Base-by-base conservation (phyloP, 2,888 invertebrate genomes). In the Halictus ligatus region DNA sequence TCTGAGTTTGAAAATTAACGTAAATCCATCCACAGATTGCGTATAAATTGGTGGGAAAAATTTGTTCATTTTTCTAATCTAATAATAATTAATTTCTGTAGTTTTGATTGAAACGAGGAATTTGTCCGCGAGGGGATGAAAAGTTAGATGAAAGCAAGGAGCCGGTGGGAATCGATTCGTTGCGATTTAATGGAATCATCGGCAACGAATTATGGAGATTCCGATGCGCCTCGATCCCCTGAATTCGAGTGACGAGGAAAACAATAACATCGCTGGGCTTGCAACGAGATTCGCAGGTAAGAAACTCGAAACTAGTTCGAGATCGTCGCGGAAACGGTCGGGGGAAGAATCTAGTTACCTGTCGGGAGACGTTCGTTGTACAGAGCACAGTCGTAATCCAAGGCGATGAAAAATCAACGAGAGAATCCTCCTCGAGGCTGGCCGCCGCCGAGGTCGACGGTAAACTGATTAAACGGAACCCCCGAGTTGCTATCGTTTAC, bases 391-490 rank as follows among this genome's bases (percentile, higher is more conserved):
- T 58, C 12, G 58, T 58, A 58, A 58, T n/a, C n/a, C 58, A n/a
- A n/a, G 5, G 58, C 58, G 58, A 58, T 58, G 58, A 58, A 58
- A 58, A 58, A 58, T 58, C 58, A 58, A 58, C 58, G n/a, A 58
- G n/a, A 58, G n/a, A n/a, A 58, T 58, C 58, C 12, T 58, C 58
- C 58, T 58, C 12, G 58, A 58, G n/a, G n/a, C 12, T 58, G 58
- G 12, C n/a, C n/a, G 58, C 10, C n/a, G 58, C 1, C n/a, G 58
- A 58, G 10, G 58, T 58, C n/a, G 12, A 35, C 8, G 29, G 18
- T 64, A 64, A 64, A 64, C 29, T 64, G 64, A 64, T 64, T 64
- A 29, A 25, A 64, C 18, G 18, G 29, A 18, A 64, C 8, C 7
- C 29, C 18, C 64, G 64, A 29, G 29, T 18, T 13, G 13, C 29